phyloP scores from a whole-genome alignment of 2,113 vertebrate genomes.

The Hassar affinis region DNA sequence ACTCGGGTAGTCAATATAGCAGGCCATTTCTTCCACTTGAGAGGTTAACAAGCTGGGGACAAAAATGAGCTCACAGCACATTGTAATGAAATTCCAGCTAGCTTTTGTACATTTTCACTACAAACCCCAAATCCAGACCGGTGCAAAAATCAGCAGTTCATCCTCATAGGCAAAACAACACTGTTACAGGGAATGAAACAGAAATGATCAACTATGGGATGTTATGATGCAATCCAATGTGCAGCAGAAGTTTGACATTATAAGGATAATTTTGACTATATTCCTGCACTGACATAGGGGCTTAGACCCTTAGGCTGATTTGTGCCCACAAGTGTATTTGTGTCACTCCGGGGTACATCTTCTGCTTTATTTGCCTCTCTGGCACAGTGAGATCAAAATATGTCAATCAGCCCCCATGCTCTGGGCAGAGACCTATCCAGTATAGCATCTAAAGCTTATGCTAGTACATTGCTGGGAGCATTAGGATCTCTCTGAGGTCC shows the following conservation, averaged over 20 bases:
- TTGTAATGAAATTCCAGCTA: conserved; percentile 44
- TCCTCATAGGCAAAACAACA: conserved; percentile 22
- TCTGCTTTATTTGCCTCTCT: background rate
- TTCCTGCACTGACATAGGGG: background rate
- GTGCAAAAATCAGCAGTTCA: conserved; percentile 39
- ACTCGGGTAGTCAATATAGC: background rate
- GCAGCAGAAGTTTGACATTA: background rate
- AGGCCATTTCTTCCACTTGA: conserved; percentile 20
- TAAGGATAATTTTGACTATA: conserved; percentile 11
- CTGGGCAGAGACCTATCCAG: conserved; percentile 13
- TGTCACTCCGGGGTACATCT: background rate
- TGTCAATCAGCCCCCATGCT: background rate
- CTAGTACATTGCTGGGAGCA: conserved; percentile 11
- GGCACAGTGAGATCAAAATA: background rate
- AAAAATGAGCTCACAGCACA: conserved; percentile 33
- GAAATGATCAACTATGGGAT: background rate
- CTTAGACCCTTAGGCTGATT: background rate
- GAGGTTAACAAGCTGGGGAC: conserved; percentile 39
- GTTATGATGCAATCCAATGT: background rate
- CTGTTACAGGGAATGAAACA: background rate
- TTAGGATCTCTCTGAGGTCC: background rate
- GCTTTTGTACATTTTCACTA: conserved; percentile 46
- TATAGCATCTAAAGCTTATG: background rate
- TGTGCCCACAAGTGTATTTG: background rate
- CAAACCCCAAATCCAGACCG: conserved; percentile 34